Conservation (phyloP, 1,140 invertebrate species). For the Bombus affinis region DNA sequence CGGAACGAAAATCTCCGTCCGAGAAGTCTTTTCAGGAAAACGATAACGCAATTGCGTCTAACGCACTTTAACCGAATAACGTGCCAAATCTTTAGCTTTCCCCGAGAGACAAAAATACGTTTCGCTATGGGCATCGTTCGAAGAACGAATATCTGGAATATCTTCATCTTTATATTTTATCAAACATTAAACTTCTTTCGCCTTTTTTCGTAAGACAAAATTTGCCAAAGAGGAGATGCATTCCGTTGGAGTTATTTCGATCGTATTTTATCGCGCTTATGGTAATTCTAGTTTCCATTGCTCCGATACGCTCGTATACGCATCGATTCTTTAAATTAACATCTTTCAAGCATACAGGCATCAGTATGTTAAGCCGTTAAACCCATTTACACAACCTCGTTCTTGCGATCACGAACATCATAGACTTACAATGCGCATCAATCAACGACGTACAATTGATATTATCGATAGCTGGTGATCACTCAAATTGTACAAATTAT, state of each 20-base stretch:
- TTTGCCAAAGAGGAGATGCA: too few species aligned
- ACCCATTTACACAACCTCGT: neutral
- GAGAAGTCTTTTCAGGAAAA: neutral
- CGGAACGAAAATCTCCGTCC: neutral
- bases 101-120: too few species aligned
- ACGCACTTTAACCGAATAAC: neutral
- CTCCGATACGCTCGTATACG: neutral
- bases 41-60: neutral
- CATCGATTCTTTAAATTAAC: neutral
- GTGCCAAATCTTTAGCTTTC: neutral
- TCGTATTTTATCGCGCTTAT: too few species aligned
- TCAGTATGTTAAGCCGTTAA: neutral
- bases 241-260: too few species aligned
- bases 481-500: slow-evolving; percentile 2
- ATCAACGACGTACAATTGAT: slow-evolving; percentile 7
- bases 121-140: neutral
- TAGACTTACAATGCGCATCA: neutral
- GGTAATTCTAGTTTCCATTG: too few species aligned
- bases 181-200: neutral
- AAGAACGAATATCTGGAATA: neutral
- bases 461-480: slow-evolving; percentile 15
- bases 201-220: too few species aligned
- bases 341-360: neutral
- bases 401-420: neutral
- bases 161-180: neutral